These are phyloP conservation scores for Chaetodon trifascialis DNA, from an alignment of 2,113 vertebrate species.

Conservation along the genomic window DNA sequence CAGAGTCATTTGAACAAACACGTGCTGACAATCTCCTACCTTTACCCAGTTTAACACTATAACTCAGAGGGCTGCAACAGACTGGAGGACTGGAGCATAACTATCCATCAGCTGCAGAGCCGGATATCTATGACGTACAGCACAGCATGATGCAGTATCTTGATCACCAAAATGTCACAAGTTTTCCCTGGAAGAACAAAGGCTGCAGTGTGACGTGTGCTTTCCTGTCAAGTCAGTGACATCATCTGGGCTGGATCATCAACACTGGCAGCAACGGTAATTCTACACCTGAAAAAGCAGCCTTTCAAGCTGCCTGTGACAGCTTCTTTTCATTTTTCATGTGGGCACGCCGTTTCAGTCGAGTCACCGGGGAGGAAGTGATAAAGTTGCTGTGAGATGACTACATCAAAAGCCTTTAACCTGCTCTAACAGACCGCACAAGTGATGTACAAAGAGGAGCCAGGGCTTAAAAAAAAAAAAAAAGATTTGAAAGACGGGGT, in stretches of 20 bases:
- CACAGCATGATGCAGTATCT: constrained; percentile 9
- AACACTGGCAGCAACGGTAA: constrained; percentile 59
- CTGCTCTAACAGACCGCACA: constrained; percentile 55
- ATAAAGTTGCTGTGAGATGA: constrained; percentile 68
- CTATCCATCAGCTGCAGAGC: constrained; percentile 19
- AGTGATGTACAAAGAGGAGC: constrained; percentile 35
- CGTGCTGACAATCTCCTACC: not conserved
- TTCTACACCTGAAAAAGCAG: constrained; percentile 72
- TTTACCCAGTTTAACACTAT: not conserved
- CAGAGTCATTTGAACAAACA: not conserved
- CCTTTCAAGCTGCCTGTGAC: constrained; percentile 57
- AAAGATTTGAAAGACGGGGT: constrained; percentile 12
- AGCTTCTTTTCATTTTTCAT: constrained; percentile 62
- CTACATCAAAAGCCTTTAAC: constrained; percentile 65
- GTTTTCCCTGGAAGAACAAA: constrained; percentile 45
- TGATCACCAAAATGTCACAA: constrained; percentile 41
- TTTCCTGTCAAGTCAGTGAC: constrained; percentile 66
- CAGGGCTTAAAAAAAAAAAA: constrained; percentile 7
- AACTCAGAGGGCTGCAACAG: not conserved
- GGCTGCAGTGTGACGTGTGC: constrained; percentile 44
- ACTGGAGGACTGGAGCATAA: not conserved
- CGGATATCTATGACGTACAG: not conserved
- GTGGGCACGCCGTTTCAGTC: constrained; percentile 53
- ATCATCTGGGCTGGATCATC: constrained; percentile 57
- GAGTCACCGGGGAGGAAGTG: constrained; percentile 66